Conservation (phyloP, 2,888 invertebrate species). For the Drosophila longiperda region DNA sequence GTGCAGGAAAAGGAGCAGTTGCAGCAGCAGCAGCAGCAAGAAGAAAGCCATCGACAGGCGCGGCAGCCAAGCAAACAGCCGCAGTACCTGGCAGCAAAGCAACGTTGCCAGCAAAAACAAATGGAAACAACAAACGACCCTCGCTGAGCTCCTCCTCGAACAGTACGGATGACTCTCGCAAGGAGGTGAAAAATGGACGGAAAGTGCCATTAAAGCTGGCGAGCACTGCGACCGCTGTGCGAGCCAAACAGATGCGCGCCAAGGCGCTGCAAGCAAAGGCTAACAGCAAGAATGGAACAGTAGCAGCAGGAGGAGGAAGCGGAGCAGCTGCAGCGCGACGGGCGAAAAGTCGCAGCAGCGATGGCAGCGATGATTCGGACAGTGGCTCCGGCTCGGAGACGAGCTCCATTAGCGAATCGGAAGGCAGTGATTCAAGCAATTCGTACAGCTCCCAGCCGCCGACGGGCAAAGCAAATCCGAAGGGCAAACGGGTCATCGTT, state of each 20-base stretch:
- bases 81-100: constrained; percentile 29
- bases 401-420: constrained; percentile 73
- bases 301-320: neutral
- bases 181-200: constrained; percentile 64
- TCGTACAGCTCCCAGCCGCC: constrained; percentile 62
- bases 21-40: constrained; percentile 37
- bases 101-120: constrained; percentile 38
- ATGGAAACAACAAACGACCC: constrained; percentile 67
- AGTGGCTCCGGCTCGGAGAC: constrained; percentile 65
- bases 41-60: constrained; percentile 47
- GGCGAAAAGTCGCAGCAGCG: constrained; percentile 74
- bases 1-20: constrained; percentile 22
- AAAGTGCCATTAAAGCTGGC: constrained; percentile 75
- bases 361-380: constrained; percentile 79
- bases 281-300: constrained; percentile 39
- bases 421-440: constrained; percentile 68
- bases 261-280: constrained; percentile 65
- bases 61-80: constrained; percentile 20
- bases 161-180: constrained; percentile 72
- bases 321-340: constrained; percentile 29
- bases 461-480: constrained; percentile 50
- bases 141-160: constrained; percentile 70
- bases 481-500: constrained; percentile 44
- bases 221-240: constrained; percentile 69
- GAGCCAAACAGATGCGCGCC: constrained; percentile 68